Base-by-base conservation (phyloP, 2,797 vertebrate genomes). In the Catharus ustulatus region DNA sequence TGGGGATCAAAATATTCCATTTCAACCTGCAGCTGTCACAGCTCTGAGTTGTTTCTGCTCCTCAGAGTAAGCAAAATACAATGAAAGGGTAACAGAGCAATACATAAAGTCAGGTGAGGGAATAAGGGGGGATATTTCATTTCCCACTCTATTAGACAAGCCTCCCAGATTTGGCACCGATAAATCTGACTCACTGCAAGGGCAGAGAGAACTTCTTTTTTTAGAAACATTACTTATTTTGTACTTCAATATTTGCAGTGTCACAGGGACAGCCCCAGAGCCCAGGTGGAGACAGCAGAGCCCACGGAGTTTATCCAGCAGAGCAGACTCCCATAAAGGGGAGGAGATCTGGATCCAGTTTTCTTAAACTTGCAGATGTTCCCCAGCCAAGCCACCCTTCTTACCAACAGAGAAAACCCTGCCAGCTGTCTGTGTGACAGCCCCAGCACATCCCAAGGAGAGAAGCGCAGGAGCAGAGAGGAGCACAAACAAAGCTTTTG, bases 281-380 rank as follows among this genome's bases (percentile, higher is more conserved):
- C 68, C 1, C 7, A 85, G 42, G n/a, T 54, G 51, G 30, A 54
- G 51, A 54, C 62, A 38, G 32, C 69, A 22, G 36, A 84, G 61
- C 45, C 20, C 63, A 12, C 22, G 23, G 30, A 74, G 69, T 86
- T 95, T 55, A 52, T 19, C 43, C 59, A 52, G 62, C 15, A 6
- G 32, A 87, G 71, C 71, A 84, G 55, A 20, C 69, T 68, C 89
- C 58, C 51, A 22, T 14, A 52, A 90, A 84, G 87, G 89, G 91
- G 67, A 91, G 92, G 91, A 96, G 79, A 94, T 66, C 52, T 76
- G 48, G 52, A 90, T 43, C 63, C 79, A 91, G 80, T 94, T 86
- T 92, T 76, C 63, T 29, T 55, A 74, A 74, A 76, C 74, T 86
- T 48, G 48, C 49, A 63, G 51, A 48, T 17, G 46, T 74, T 61